Base-by-base conservation (phyloP, 2,113 vertebrate genomes). In the Grammatotria lemairii region DNA sequence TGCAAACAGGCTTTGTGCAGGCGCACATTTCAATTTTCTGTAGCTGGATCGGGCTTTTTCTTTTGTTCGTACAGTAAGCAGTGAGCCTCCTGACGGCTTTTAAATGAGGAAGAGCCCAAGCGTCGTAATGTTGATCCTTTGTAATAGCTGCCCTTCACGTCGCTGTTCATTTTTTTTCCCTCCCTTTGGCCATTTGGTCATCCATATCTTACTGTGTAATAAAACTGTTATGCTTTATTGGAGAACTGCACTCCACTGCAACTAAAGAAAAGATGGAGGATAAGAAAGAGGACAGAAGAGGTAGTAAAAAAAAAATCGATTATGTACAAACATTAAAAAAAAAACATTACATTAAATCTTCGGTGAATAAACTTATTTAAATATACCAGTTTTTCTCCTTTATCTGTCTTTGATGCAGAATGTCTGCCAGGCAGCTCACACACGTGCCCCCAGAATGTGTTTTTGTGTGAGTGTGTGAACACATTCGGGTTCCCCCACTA, bases 241-340 rank as follows among this genome's bases (percentile, higher is more conserved):
- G 78, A 7, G 78, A 83, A 73, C 53, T 83, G 80, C 26, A 82
- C 83, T 85, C 53, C 58, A 33, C 38, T 12, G 49, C 11, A 78
- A 83, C 92, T 88, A 80, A 68, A 88, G 87, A 65, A 55, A 85
- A 91, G 83, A 93, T 87, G 8, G 82, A 90, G 60, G 79, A 54
- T 75, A 57, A 58, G 60, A 70, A 85, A 83, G 80, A 65, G 26
- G 23, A 89, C 21, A 40, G 49, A 70, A 80, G 42, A 31, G 78
- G 2, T 49, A 13, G 26, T 54, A 14, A 54, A 47, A 82, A 87
- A 89, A 70, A 70, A 89, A 91, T 91, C n/a, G 13, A 92, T 90
- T 51, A 84, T 84, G 87, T 85, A 49, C 73, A 53, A 86, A 92
- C 84, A 86, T 90, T n/a, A 83, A 82, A 70, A 40, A 38, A 51